Conservation (phyloP, 2,888 invertebrate species). For the Lordiphosa fenestrarum region DNA sequence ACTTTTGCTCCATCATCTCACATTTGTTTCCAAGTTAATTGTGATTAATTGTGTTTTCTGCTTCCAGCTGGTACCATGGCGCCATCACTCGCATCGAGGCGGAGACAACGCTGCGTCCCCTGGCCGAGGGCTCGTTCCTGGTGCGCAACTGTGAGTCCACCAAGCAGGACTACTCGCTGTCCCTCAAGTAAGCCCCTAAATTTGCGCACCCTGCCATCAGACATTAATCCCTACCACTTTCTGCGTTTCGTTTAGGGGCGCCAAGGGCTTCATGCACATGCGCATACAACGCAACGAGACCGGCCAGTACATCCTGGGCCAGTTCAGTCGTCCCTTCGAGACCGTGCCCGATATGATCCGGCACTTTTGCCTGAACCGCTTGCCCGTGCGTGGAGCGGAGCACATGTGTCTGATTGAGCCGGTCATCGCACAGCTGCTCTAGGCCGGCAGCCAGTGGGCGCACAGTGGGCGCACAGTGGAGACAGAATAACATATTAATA, state of each 20-base stretch:
- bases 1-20: too few species aligned
- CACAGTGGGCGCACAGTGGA: too few species aligned
- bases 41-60: too few species aligned
- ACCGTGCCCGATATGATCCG: constrained; percentile 97
- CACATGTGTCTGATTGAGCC: constrained; percentile 97
- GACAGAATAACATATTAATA: constrained; percentile 64
- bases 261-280: constrained; percentile 98
- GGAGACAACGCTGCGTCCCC: constrained; percentile 90
- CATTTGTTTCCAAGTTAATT: too few species aligned
- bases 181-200: too few species aligned
- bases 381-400: constrained; percentile 97
- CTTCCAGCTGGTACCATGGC: constrained; percentile 95
- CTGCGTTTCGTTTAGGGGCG: constrained; percentile 86
- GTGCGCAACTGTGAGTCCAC: constrained; percentile 97
- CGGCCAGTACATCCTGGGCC: constrained; percentile 93
- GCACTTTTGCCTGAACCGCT: constrained; percentile 94
- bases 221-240: not conserved
- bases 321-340: constrained; percentile 95
- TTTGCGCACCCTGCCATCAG: too few species aligned
- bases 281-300: constrained; percentile 90
- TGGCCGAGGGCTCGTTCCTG: constrained; percentile 95
- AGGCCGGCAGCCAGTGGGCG: constrained; percentile 72
- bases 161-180: constrained; percentile 95
- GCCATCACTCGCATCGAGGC: constrained; percentile 95
- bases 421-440: constrained; percentile 90